Conservation (phyloP, 2,888 invertebrate species). For the Sinhomidia bicolor region DNA sequence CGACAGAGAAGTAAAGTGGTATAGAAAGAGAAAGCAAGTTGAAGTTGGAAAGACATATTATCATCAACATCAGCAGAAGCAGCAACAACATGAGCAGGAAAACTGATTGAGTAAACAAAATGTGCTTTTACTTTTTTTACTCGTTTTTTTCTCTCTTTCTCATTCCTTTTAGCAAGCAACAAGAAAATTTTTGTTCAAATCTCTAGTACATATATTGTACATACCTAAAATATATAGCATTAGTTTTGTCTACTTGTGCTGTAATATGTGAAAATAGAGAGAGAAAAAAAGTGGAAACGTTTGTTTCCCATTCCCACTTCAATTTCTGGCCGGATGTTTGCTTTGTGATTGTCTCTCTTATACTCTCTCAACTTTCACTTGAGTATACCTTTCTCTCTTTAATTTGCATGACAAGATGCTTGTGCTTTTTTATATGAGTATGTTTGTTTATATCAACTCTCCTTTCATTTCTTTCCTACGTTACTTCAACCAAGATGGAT, state of each 20-base stretch:
- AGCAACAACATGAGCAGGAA: neutral
- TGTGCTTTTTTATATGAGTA: neutral
- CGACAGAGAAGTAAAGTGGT: neutral
- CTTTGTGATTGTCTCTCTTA: neutral
- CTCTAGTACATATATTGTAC: neutral
- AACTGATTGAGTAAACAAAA: conserved; percentile 63
- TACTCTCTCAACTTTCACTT: neutral
- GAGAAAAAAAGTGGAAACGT: no score
- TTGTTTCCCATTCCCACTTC: conserved; percentile 23
- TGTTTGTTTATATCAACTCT: neutral
- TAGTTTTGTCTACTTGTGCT: no score
- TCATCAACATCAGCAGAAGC: neutral
- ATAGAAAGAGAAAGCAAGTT: neutral
- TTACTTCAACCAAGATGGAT: neutral
- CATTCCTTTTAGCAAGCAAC: neutral
- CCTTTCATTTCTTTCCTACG: neutral
- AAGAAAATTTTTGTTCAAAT: conserved; percentile 20
- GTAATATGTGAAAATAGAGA: no score
- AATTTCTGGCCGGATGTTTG: conserved; percentile 39
- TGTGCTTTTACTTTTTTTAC: neutral
- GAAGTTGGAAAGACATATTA: conserved; percentile 15
- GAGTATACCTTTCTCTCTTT: neutral
- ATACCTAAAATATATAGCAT: no score
- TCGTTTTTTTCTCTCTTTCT: neutral
- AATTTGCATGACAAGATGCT: neutral